Evolutionary conservation across 2,888 invertebrate species (phyloP).

Genomic region (Bedellia somnulentella): DNA sequence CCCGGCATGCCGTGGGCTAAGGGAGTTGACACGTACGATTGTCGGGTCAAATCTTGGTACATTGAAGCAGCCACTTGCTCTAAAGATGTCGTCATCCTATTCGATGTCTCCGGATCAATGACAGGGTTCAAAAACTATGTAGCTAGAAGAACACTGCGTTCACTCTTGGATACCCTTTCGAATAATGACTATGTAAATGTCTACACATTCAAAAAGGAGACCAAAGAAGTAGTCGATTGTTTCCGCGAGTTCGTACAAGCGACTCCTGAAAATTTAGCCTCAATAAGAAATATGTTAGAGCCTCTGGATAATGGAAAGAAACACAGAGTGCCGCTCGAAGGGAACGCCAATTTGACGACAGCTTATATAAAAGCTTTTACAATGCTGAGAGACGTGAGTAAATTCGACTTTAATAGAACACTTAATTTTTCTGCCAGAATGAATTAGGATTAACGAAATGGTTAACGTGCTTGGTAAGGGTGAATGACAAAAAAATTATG

Average conservation of each 20-base stretch:
- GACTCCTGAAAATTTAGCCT: slow-evolving; percentile 79
- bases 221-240: slow-evolving; percentile 79
- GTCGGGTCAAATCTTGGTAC: slow-evolving; percentile 91
- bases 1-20: slow-evolving; percentile 77
- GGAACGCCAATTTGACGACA: slow-evolving; percentile 80
- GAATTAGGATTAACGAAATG: too few relatives aligned
- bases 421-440: too few relatives aligned
- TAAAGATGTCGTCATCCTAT: slow-evolving; percentile 93
- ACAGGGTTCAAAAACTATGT: slow-evolving; percentile 76
- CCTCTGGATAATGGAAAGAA: slow-evolving; percentile 28
- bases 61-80: slow-evolving; percentile 97
- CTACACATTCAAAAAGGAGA: slow-evolving; percentile 74
- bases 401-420: too few relatives aligned
- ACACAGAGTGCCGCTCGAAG: slow-evolving; percentile 66
- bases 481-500: too few relatives aligned
- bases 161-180: slow-evolving; percentile 90
- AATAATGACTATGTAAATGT: slow-evolving; percentile 98
- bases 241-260: slow-evolving; percentile 87
- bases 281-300: slow-evolving; percentile 71
- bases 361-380: slow-evolving; percentile 86
- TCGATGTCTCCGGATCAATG: slow-evolving; percentile 98
- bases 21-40: slow-evolving; percentile 81
- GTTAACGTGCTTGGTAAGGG: too few relatives aligned
- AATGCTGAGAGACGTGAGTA: slow-evolving; percentile 70
- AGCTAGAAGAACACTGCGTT: slow-evolving; percentile 83